Conservation (phyloP, 2,797 vertebrate species). For the Clarias pachynema region DNA sequence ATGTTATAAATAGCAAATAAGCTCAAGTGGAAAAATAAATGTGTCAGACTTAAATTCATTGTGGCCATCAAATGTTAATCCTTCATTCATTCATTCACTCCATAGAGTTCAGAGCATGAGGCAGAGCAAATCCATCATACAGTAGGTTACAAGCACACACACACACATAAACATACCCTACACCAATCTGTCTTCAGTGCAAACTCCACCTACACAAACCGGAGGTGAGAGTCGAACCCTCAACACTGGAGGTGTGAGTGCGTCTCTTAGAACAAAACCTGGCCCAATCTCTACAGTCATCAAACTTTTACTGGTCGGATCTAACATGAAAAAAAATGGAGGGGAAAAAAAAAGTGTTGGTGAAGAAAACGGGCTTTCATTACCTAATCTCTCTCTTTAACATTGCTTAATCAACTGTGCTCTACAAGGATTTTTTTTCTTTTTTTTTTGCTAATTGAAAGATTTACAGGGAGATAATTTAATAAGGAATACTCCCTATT, state of each 20-base stretch:
- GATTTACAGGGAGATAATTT: conserved; percentile 46
- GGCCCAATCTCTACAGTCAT: neutral
- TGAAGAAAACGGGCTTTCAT: neutral
- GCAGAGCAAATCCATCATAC: too few species aligned
- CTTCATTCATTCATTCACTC: too few species aligned
- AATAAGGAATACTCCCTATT: conserved; percentile 47
- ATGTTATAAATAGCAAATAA: neutral
- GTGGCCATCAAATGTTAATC: neutral
- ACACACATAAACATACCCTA: too few species aligned
- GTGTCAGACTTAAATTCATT: neutral
- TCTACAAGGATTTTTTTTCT: conserved; percentile 1
- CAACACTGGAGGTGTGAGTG: too few species aligned
- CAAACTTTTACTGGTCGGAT: neutral
- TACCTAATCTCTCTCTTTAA: conserved; percentile 7
- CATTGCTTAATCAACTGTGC: neutral
- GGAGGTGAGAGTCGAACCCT: too few species aligned
- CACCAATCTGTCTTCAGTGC: too few species aligned
- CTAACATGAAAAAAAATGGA: neutral
- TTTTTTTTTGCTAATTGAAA: conserved; percentile 44
- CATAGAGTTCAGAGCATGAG: too few species aligned
- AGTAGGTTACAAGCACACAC: too few species aligned
- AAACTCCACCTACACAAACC: too few species aligned
- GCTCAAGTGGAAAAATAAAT: neutral
- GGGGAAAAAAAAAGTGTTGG: neutral
- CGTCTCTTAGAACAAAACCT: neutral